A percentile compares a stretch with the other conserved stretches of the same genome.
phyloP scores from a whole-genome alignment of 2,888 invertebrate species.

The Oligia latruncula region DNA sequence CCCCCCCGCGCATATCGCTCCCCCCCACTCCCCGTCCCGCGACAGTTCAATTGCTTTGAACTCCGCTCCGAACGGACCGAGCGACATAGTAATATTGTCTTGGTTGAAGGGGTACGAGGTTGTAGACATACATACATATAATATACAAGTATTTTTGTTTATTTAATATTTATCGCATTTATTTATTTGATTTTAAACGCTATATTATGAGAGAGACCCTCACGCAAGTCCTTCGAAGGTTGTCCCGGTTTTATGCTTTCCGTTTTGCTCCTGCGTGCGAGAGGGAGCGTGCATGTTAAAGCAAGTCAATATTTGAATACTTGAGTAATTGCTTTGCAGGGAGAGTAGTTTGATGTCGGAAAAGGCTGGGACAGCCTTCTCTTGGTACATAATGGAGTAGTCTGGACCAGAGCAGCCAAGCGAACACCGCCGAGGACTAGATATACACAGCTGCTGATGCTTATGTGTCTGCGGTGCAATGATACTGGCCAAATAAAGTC shows the following conservation, averaged over 20 bases:
- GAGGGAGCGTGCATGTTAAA: slow-evolving; percentile 86
- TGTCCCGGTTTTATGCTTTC: slow-evolving; percentile 91
- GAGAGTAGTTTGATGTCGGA: slow-evolving; percentile 75
- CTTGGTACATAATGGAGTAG: slow-evolving; percentile 76
- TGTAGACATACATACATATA: slow-evolving; percentile 78
- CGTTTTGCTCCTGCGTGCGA: slow-evolving; percentile 85
- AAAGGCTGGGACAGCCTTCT: slow-evolving; percentile 89
- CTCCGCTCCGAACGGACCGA: slow-evolving; percentile 77
- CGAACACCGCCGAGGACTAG: slow-evolving; percentile 66
- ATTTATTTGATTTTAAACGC: slow-evolving; percentile 87
- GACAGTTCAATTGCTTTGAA: slow-evolving; percentile 87
- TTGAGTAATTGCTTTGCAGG: slow-evolving; percentile 85
- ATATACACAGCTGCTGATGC: slow-evolving; percentile 76
- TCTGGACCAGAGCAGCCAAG: slow-evolving; percentile 77
- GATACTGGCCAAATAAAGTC: slow-evolving; percentile 90
- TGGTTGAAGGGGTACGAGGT: slow-evolving; percentile 89
- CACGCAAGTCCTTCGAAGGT: slow-evolving; percentile 89
- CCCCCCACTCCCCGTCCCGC: slow-evolving; percentile 69
- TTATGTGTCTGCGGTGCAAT: slow-evolving; percentile 85
- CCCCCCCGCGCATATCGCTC: slow-evolving; percentile 57
- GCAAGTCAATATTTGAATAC: slow-evolving; percentile 79
- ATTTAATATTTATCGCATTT: slow-evolving; percentile 89
- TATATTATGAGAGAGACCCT: slow-evolving; percentile 81
- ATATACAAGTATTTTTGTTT: slow-evolving; percentile 85
- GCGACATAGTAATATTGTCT: slow-evolving; percentile 86